Evolutionary conservation across 2,113 vertebrate species (phyloP), one percentile per base, ranked within the genome.

Genomic region (Microcebus jonahi): DNA sequence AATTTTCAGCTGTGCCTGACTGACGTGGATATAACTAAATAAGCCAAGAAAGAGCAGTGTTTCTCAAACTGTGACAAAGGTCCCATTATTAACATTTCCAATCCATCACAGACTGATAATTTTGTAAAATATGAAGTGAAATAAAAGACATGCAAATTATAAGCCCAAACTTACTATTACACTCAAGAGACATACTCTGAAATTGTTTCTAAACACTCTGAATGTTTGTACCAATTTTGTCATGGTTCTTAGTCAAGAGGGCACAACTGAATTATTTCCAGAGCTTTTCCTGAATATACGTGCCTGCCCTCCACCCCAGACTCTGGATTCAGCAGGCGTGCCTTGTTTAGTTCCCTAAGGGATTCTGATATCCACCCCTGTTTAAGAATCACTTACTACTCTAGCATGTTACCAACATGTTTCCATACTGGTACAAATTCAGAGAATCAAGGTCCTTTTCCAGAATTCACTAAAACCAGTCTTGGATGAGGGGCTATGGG

Each of bases 41-140:
- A 76, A 82, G 34, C 45, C 71, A 59, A 81, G 27, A 85, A 59
- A 81, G 27, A 85, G 55, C 18, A 84, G 34, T 79, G 34, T 27
- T 73, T 89, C 55, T 88, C n/a, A 67, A 94, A 84, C 63, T 77
- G 10, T 61, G 23, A 55, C 18, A n/a, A 81, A 61, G 55, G 6
- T 27, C 13, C 31, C 55, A 34, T 73, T 87, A 21, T 17, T 55
- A 34, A 82, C 76, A 53, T 79, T 93, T 91, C 23, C 31, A 80
- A 45, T 55, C 36, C 34, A 71, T 77, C 88, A 65, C 12, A 92
- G 77, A 53, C 36, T 9, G n/a, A 55, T 76, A 86, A 86, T 70
- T 92, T 86, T 53, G 7, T 86, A 94, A 95, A 65, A 81, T 45
- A 90, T 7, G 79, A 86, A 81, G 92, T 81, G 50, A 85, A 91